These are phyloP conservation scores for Orgyia antiqua DNA, from an alignment of 2,888 invertebrate genomes.

Conservation along the genomic window DNA sequence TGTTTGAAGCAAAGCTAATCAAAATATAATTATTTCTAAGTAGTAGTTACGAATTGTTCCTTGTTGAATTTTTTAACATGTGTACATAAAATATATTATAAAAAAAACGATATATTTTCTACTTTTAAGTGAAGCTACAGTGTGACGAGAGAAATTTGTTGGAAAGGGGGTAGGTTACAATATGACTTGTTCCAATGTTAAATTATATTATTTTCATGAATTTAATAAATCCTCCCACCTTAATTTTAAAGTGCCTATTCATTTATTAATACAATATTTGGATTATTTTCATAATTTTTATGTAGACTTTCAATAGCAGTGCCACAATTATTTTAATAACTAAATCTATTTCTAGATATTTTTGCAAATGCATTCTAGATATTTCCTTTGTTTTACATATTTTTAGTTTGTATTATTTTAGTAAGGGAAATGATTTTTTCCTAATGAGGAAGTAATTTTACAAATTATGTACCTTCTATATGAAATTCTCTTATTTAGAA, in stretches of 20 bases:
- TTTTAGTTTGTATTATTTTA: conserved; percentile 49
- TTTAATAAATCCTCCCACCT: conserved; percentile 50
- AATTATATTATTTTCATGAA: conserved; percentile 18
- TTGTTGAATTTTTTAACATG: conserved; percentile 53
- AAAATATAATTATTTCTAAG: conserved; percentile 30
- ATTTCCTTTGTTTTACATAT: conserved; percentile 46
- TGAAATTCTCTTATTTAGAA: conserved; percentile 57
- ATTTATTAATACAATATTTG: conserved; percentile 44
- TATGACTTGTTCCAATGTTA: conserved; percentile 32
- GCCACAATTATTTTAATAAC: conserved; percentile 41
- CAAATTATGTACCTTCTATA: conserved; percentile 56
- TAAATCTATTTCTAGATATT: conserved; percentile 47
- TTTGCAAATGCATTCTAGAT: conserved; percentile 49
- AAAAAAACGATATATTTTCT: conserved; percentile 54
- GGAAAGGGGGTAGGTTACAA: conserved; percentile 45
- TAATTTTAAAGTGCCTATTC: conserved; percentile 67
- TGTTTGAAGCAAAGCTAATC: too few species aligned
- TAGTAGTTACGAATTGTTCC: conserved; percentile 39
- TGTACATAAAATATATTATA: conserved; percentile 52
- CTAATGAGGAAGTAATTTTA: conserved; percentile 47
- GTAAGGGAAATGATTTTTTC: conserved; percentile 34
- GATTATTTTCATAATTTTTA: conserved; percentile 41
- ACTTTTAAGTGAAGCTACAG: conserved; percentile 70
- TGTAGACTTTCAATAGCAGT: conserved; percentile 42
- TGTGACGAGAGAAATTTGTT: conserved; percentile 71